Base-by-base conservation (phyloP, 2,888 invertebrate genomes). In the Dolichopus griseipennis region DNA sequence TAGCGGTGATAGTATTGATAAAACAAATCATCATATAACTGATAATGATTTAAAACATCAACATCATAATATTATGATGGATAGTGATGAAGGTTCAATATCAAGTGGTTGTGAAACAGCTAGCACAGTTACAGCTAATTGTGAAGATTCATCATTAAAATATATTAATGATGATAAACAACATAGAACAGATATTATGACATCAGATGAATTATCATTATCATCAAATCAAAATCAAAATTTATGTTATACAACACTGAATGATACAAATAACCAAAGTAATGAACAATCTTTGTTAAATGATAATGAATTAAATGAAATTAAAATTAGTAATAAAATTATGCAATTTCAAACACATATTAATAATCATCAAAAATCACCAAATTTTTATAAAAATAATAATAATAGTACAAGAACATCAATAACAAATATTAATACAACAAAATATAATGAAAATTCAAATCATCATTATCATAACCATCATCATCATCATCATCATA, bases 81-180 rank as follows among this genome's bases (percentile, higher is more conserved):
- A 89, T 75, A 87, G 88, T 80, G 89, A 89, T 82, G 89, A 89
- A 76, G 88, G 89, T 72, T 89, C 89, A 66, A 87, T 91, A 76
- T 91, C 91, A 72, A 91, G 90, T 75, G 91, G 91, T 73, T 91
- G 91, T 79, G 91, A 91, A 81, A 90, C 90, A 18, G 89, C 90
- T 66, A 90, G 90, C 79, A 90, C 90, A 10, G 88, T 86, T 63
- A 86, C 86, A 68, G 84, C 84, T 72, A 75, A 85, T 71, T 76
- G 79, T 69, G 80, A 79, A 80, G 84, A 75, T 80, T 66, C 75
- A 7, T 77, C 77, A 1, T 66, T 77, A 6, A 74, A 75, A 62
- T 80, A 76, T 70, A 73, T 74, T 5, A 67, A 70, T 34, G 41
- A 69, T 1, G 67, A 70, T 27, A 68, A 72, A 69, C 61, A 75